These are phyloP conservation scores for Pseudotriccus pelzelni DNA, from an alignment of 2,797 vertebrate species.

Conservation along the genomic window DNA sequence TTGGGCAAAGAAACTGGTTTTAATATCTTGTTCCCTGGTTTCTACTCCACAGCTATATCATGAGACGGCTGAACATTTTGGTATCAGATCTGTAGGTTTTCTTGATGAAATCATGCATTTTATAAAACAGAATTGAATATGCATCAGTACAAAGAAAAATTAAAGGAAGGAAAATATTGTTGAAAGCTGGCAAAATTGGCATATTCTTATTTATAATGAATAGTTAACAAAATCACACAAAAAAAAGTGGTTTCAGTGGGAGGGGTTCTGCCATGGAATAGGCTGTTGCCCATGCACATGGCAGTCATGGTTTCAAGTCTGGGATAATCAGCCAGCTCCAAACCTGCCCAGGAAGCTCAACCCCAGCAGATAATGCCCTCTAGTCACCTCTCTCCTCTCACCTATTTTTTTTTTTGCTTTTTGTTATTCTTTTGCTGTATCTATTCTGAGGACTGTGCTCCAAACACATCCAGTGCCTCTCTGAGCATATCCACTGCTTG, in stretches of 20 bases:
- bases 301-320: not conserved
- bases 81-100: not conserved
- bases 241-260: not conserved
- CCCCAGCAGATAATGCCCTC: not conserved
- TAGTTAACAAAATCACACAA: not conserved
- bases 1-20: not conserved
- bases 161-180: not conserved
- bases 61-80: not conserved
- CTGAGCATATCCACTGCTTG: not conserved
- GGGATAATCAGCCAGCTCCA: not conserved
- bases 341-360: not conserved
- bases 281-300: not conserved
- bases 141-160: not conserved
- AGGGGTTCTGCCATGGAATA: not conserved
- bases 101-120: not conserved
- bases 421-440: fast-evolving
- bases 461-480: not conserved
- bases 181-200: not conserved
- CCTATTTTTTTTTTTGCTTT: not conserved
- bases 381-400: fast-evolving
- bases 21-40: not conserved
- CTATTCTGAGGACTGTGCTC: not conserved
- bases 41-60: not conserved
- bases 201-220: not conserved
- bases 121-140: not conserved